phyloP scores from a whole-genome alignment of 2,888 invertebrate species.

The Rambutsinella grinnellia region DNA sequence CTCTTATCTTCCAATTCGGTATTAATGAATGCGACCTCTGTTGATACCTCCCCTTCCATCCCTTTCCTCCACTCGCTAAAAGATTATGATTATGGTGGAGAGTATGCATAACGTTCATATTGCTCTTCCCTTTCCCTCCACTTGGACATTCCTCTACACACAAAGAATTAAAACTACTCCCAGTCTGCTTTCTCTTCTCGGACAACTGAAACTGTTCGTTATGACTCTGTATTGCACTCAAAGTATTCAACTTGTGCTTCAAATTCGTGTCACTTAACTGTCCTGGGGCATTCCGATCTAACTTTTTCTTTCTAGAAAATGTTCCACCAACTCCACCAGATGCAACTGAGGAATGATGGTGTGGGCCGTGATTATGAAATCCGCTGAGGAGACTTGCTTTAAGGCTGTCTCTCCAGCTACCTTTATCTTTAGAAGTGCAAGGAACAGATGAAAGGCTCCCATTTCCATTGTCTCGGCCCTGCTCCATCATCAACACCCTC shows the following conservation, averaged over 20 bases:
- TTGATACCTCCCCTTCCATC: constrained; percentile 54
- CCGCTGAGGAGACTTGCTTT: constrained; percentile 39
- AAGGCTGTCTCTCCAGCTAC: constrained; percentile 33
- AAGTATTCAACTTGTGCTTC: constrained; percentile 33
- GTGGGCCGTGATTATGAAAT: constrained; percentile 27
- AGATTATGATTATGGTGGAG: constrained; percentile 12
- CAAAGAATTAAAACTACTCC: constrained; percentile 25
- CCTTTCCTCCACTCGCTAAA: background rate
- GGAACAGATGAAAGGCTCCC: constrained; percentile 30
- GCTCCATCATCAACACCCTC: constrained; percentile 1
- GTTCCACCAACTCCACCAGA: constrained; percentile 22
- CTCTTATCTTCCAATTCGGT: constrained; percentile 65
- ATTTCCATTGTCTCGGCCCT: constrained; percentile 23
- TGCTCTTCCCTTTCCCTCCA: constrained; percentile 9
- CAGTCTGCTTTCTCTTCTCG: constrained; percentile 13
- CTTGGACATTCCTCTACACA: constrained; percentile 19
- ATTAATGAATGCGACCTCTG: constrained; percentile 63
- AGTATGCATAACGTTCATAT: constrained; percentile 30
- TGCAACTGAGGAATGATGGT: constrained; percentile 22
- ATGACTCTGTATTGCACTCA: constrained; percentile 35
- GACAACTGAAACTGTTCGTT: constrained; percentile 26
- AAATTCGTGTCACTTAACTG: constrained; percentile 32
- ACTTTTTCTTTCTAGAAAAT: constrained; percentile 44
- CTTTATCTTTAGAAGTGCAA: background rate
- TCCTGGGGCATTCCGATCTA: constrained; percentile 40